Percentiles rank a stretch among this genome's conserved stretches.
Conservation (phyloP, 2,797 vertebrate species). For the Falco peregrinus region DNA sequence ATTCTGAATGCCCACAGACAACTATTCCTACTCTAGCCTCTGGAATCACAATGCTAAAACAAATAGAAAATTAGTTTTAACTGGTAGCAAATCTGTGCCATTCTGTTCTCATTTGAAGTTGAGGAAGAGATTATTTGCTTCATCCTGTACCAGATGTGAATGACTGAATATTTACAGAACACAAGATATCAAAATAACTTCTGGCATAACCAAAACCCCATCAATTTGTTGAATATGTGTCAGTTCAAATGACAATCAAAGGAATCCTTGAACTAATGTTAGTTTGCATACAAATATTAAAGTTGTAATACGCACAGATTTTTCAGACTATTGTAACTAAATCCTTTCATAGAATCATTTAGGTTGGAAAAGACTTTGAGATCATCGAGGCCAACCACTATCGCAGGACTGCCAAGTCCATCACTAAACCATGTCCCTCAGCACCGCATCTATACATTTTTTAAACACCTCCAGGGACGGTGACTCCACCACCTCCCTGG, state of each 20-base stretch:
- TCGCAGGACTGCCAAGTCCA: too few species aligned
- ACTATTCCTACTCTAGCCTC: not conserved
- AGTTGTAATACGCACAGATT: not conserved
- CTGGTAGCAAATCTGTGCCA: not conserved
- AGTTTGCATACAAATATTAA: not conserved
- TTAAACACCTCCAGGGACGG: too few species aligned
- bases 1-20: not conserved
- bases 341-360: not conserved
- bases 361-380: too few species aligned
- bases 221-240: not conserved
- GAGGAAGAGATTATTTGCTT: not conserved
- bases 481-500: too few species aligned
- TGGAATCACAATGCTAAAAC: not conserved
- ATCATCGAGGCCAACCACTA: too few species aligned
- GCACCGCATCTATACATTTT: too few species aligned
- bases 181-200: not conserved
- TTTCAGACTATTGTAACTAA: not conserved
- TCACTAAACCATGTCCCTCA: too few species aligned
- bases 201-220: not conserved
- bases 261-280: not conserved
- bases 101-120: not conserved
- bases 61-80: not conserved
- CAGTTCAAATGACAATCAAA: not conserved
- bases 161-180: not conserved
- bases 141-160: not conserved